Conservation (phyloP, 2,113 vertebrate species). For the Phycodurus eques region DNA sequence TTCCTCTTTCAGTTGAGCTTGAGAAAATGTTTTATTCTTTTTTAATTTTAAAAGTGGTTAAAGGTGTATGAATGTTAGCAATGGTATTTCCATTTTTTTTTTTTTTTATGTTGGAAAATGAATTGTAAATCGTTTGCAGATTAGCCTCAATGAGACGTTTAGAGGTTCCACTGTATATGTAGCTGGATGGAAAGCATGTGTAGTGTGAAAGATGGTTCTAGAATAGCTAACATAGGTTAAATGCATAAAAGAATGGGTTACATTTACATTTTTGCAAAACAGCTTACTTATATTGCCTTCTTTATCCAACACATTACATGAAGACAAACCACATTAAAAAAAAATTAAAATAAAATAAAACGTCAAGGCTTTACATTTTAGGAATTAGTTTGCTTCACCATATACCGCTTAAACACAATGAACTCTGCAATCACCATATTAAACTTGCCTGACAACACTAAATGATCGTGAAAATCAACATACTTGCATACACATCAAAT, state of each 20-base stretch:
- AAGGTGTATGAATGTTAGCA: neutral
- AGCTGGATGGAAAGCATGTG: slow-evolving; percentile 1
- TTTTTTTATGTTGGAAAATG: neutral
- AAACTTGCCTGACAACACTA: slow-evolving; percentile 8
- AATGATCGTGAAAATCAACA: slow-evolving; percentile 8
- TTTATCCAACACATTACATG: slow-evolving; percentile 6
- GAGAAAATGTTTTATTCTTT: neutral
- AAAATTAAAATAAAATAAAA: neutral
- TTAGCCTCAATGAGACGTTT: neutral
- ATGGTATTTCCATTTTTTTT: neutral
- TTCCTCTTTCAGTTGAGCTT: no score
- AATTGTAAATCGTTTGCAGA: neutral
- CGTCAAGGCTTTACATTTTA: slow-evolving; percentile 9
- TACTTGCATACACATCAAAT: neutral
- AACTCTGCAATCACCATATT: neutral
- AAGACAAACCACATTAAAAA: slow-evolving; percentile 1
- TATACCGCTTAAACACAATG: slow-evolving; percentile 4
- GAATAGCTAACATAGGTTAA: slow-evolving; percentile 27
- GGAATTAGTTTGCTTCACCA: slow-evolving; percentile 1
- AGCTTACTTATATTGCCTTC: slow-evolving; percentile 20
- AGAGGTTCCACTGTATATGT: neutral
- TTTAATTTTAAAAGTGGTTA: neutral
- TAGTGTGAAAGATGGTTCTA: neutral
- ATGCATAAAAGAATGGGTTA: slow-evolving; percentile 36
- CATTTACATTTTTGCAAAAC: slow-evolving; percentile 22